Percentiles rank a stretch among this genome's conserved stretches.
These are phyloP conservation scores for Pachydiplax longipennis DNA, from an alignment of 2,888 invertebrate species.

Conservation along the genomic window DNA sequence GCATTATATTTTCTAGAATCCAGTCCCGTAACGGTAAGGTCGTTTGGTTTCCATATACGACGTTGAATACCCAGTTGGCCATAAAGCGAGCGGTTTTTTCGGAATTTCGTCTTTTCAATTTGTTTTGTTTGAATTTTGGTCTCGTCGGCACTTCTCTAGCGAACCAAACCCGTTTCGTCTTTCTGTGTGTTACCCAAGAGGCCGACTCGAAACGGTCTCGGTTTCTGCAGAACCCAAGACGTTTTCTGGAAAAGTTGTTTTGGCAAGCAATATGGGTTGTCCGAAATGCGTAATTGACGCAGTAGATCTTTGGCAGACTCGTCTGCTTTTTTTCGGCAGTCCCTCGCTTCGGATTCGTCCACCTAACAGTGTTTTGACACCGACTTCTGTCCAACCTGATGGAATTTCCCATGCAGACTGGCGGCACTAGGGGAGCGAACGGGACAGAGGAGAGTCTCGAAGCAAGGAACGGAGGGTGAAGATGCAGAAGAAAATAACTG, in stretches of 20 bases:
- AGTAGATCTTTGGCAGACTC: not conserved
- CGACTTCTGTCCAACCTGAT: not conserved
- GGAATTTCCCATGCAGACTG: not conserved
- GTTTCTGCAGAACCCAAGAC: not conserved
- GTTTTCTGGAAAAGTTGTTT: not conserved
- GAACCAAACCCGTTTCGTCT: not conserved
- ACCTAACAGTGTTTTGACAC: not conserved
- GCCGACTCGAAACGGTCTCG: not conserved
- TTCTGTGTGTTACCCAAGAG: not conserved
- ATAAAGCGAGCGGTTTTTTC: not conserved
- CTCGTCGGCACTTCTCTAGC: not conserved
- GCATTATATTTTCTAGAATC: not conserved
- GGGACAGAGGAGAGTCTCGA: conserved; percentile 8
- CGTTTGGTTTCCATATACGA: not conserved
- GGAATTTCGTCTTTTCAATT: not conserved
- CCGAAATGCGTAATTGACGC: not conserved
- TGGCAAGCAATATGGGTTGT: not conserved
- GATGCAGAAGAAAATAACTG: conserved; percentile 38
- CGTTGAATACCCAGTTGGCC: not conserved
- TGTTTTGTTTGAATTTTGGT: not conserved
- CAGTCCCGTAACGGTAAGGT: not conserved
- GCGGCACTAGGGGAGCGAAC: not conserved
- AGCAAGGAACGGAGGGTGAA: conserved; percentile 1
- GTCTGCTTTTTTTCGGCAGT: not conserved
- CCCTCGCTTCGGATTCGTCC: not conserved